phyloP scores from a whole-genome alignment of 2,113 vertebrate species.

The Hemibagrus wyckioides region DNA sequence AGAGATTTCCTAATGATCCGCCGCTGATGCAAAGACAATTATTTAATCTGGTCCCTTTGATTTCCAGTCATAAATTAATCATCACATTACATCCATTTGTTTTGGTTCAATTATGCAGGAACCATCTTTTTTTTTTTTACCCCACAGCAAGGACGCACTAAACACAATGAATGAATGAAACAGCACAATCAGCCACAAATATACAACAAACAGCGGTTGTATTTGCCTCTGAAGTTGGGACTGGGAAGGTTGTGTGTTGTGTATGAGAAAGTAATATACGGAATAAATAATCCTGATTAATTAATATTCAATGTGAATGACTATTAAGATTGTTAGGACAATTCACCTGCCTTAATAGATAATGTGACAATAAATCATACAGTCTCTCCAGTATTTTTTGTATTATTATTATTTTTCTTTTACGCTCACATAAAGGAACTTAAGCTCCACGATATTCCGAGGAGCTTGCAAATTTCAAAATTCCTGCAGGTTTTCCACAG shows the following conservation, averaged over 20 bases:
- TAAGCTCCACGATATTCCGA: no score
- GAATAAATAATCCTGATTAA: background rate
- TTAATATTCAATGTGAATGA: background rate
- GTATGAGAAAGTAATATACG: slow-evolving; percentile 16
- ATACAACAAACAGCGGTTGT: slow-evolving; percentile 28
- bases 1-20: slow-evolving; percentile 47
- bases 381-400: no score
- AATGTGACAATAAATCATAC: background rate
- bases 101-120: slow-evolving; percentile 49
- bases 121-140: slow-evolving; percentile 1
- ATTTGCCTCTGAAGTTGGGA: background rate
- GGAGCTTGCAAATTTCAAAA: no score
- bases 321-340: background rate
- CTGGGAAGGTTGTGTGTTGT: background rate
- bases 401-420: no score
- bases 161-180: slow-evolving; percentile 39
- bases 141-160: slow-evolving; percentile 18
- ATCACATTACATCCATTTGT: slow-evolving; percentile 48
- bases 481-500: no score
- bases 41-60: slow-evolving; percentile 50
- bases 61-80: slow-evolving; percentile 54
- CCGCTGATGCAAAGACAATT: slow-evolving; percentile 41
- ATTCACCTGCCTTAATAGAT: background rate
- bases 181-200: slow-evolving; percentile 41
- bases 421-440: no score